Conservation (phyloP, 2,797 vertebrate genomes). For the Urosaurus nigricauda region DNA sequence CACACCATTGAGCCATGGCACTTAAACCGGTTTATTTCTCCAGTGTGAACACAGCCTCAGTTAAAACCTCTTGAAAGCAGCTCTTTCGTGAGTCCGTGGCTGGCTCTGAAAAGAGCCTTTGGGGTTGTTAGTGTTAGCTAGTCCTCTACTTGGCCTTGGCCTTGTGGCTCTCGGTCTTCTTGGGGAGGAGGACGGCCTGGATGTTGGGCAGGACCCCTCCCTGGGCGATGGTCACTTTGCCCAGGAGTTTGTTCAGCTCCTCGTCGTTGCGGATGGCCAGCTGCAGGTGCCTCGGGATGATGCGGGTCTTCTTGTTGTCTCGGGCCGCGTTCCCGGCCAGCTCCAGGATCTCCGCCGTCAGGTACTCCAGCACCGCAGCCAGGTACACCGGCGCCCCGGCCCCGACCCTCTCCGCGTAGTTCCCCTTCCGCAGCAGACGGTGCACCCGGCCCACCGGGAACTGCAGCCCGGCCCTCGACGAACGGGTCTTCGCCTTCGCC, state of each 20-base stretch:
- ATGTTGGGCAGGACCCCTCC: slow-evolving; percentile 95
- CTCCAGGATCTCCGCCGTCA: slow-evolving; percentile 90
- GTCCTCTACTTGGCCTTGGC: slow-evolving; percentile 69
- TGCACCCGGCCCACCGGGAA: slow-evolving; percentile 92
- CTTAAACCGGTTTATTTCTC: too few relatives aligned
- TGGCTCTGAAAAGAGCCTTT: slow-evolving; percentile 3
- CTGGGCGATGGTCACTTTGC: slow-evolving; percentile 90
- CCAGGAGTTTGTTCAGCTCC: slow-evolving; percentile 90
- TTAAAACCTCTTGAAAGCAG: too few relatives aligned
- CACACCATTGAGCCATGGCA: too few relatives aligned
- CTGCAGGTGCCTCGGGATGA: slow-evolving; percentile 88
- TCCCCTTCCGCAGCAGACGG: slow-evolving; percentile 88
- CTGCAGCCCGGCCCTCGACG: slow-evolving; percentile 90
- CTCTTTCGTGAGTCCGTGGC: background rate
- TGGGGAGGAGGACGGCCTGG: slow-evolving; percentile 92
- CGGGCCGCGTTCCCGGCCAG: slow-evolving; percentile 91
- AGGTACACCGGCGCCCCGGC: slow-evolving; percentile 90
- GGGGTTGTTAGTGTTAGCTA: too few relatives aligned
- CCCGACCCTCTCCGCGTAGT: slow-evolving; percentile 88
- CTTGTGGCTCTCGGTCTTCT: slow-evolving; percentile 89
- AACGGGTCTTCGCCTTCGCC: slow-evolving; percentile 90
- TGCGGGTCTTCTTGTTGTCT: slow-evolving; percentile 90
- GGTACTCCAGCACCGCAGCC: slow-evolving; percentile 91
- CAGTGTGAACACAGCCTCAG: too few relatives aligned
- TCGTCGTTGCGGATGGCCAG: slow-evolving; percentile 90